Evolutionary conservation across 2,888 invertebrate species (phyloP), one percentile per base, ranked within the genome.

Genomic region (Axea sp.): DNA sequence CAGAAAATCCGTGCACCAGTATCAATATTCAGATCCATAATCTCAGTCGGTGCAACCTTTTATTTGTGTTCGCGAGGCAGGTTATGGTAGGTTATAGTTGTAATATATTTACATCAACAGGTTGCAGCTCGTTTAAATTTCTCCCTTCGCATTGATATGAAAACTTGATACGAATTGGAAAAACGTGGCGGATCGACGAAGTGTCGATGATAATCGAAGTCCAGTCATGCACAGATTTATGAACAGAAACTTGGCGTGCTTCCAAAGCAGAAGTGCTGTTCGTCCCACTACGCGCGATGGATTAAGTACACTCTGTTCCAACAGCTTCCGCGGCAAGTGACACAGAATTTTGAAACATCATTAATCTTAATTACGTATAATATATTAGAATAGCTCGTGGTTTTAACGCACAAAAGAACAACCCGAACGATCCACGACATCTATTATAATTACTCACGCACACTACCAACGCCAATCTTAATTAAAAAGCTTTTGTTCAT

Each of bases 11-110:
- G 14, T 12, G 28, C 12, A 19, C 6, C 17, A 8, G 12, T 39
- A 53, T 69, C 69, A 53, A 69, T 26, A 53, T 59, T 51, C 60
- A 5, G 22, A 37, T 53, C 39, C 73, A 67, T 78, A 79, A 78
- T 79, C 76, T 73, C 47, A 5, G 45, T 31, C 19, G 7, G 8
- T 39, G 75, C 55, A 69, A 76, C 31, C 51, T 74, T 69, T 74
- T 76, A 78, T 78, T 76, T 77, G 79, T 71, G 76, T 79, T 76
- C 73, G 65, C 65, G 75, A 73, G 73, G 76, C 30, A 31, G 14
- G 55, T 59, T 72, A 37, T 31, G 65, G 55, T 60, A 60, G 59
- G 60, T 55, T 62, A 60, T 62, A 65, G 62, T 47, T 62, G 67
- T 55, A 62, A 43, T 47, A 57, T 24, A 57, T 73, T 68, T 57